Conservation (phyloP, 2,888 invertebrate genomes). For the Cryptocephalus moraei region DNA sequence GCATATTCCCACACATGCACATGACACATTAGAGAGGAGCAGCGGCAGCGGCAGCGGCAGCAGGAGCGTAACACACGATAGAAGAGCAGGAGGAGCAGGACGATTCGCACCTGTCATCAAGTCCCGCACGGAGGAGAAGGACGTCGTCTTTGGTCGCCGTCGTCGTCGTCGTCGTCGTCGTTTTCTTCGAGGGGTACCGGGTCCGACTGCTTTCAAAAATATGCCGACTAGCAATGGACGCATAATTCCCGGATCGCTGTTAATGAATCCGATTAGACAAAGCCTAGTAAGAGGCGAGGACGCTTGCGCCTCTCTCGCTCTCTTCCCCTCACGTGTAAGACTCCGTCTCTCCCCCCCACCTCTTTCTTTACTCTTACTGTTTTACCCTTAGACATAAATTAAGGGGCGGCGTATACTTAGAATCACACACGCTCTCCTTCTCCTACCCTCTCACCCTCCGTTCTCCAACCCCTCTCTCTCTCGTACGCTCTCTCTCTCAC, state of each 20-base stretch:
- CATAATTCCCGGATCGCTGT: slow-evolving; percentile 46
- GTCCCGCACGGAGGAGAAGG: slow-evolving; percentile 16
- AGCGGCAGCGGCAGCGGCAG: slow-evolving; percentile 3
- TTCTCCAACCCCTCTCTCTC: background rate
- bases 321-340: slow-evolving; percentile 28
- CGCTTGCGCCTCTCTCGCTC: slow-evolving; percentile 37
- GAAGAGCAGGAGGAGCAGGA: slow-evolving; percentile 5
- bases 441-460: slow-evolving; percentile 30
- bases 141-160: slow-evolving; percentile 11
- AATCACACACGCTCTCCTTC: slow-evolving; percentile 36
- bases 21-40: slow-evolving; percentile 16
- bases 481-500: too few relatives aligned
- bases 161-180: too few relatives aligned
- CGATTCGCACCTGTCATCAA: slow-evolving; percentile 25
- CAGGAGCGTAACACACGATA: background rate
- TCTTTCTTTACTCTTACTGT: slow-evolving; percentile 37
- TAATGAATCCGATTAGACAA: slow-evolving; percentile 51
- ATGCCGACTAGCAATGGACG: slow-evolving; percentile 44
- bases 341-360: slow-evolving; percentile 20
- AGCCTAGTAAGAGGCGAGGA: slow-evolving; percentile 39
- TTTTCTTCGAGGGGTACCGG: slow-evolving; percentile 34
- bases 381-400: slow-evolving; percentile 42
- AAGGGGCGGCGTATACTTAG: slow-evolving; percentile 41
- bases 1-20: slow-evolving; percentile 24
- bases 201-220: slow-evolving; percentile 43